These are phyloP conservation scores for Oncorhynchus nerka DNA, from an alignment of 2,113 vertebrate species.

Conservation along the genomic window DNA sequence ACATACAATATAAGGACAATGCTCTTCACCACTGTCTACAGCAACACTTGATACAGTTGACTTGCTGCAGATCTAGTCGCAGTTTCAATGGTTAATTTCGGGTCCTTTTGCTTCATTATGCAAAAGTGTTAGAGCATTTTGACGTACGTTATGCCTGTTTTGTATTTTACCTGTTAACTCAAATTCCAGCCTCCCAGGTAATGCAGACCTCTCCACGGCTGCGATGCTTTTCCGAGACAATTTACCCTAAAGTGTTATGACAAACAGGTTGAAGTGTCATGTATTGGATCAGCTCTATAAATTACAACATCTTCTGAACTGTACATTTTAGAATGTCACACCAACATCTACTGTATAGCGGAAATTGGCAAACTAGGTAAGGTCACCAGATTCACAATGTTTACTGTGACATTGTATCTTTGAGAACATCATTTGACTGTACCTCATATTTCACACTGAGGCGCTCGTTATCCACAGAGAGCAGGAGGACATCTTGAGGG, in stretches of 20 bases:
- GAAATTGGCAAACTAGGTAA: background rate
- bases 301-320: background rate
- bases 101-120: too few relatives aligned
- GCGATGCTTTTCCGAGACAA: constrained; percentile 72
- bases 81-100: too few relatives aligned
- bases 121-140: too few relatives aligned
- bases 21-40: too few relatives aligned
- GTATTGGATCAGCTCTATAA: background rate
- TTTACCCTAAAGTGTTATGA: constrained; percentile 68
- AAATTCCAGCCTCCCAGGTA: constrained; percentile 74
- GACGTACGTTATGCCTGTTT: background rate
- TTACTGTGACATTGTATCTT: background rate
- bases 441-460: constrained; percentile 77
- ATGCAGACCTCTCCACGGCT: constrained; percentile 68
- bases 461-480: constrained; percentile 72
- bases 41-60: too few relatives aligned
- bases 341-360: constrained; percentile 33
- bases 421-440: constrained; percentile 5
- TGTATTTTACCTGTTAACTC: constrained; percentile 72
- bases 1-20: background rate
- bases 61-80: too few relatives aligned
- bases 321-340: background rate
- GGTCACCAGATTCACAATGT: constrained; percentile 1
- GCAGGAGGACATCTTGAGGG: constrained; percentile 76
- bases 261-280: background rate